phyloP scores from a whole-genome alignment of 2,888 invertebrate species.

The Pachydiplax longipennis region DNA sequence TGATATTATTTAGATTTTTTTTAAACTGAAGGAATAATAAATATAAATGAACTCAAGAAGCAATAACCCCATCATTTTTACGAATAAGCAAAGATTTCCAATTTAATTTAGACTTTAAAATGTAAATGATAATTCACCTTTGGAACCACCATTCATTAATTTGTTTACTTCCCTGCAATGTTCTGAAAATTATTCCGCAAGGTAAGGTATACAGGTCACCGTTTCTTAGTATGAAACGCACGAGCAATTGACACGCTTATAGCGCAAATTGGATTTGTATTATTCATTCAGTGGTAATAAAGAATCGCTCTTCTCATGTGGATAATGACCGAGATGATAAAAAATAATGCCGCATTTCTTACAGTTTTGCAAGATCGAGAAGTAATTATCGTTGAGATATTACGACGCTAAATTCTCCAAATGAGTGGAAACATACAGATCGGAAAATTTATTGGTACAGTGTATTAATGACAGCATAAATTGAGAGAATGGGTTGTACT shows the following conservation, averaged over 20 bases:
- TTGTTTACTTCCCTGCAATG: no score
- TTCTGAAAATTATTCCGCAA: no score
- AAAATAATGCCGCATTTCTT: neutral
- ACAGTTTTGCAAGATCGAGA: neutral
- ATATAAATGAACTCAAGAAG: no score
- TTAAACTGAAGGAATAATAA: no score
- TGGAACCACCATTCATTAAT: no score
- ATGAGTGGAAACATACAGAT: neutral
- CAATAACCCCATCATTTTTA: no score
- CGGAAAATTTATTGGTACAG: neutral
- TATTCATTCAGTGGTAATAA: neutral
- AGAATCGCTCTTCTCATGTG: neutral
- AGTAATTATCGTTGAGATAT: neutral
- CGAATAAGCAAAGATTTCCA: no score
- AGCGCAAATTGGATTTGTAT: neutral
- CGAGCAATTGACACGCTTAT: neutral
- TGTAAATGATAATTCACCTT: no score
- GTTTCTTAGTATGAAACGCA: neutral
- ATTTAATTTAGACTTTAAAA: no score
- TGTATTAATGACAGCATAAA: no score
- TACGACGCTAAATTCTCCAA: neutral
- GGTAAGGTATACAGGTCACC: neutral
- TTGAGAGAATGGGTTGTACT: no score
- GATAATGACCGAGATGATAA: neutral
- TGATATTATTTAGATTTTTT: no score